Conservation (phyloP, 2,888 invertebrate genomes). For the Bombylius major region DNA sequence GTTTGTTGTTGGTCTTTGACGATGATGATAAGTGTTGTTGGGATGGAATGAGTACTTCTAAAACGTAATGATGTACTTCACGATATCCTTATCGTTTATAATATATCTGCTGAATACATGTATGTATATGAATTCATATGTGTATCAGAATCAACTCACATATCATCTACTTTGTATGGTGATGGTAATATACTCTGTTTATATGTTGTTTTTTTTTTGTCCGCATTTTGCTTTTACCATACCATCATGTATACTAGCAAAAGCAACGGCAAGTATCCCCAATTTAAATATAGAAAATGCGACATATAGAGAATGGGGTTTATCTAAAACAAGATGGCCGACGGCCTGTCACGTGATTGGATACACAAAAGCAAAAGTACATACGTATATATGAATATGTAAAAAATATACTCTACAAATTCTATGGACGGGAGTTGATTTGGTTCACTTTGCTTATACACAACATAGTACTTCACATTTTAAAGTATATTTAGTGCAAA, state of each 20-base stretch:
- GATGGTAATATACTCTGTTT: neutral
- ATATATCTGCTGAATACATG: neutral
- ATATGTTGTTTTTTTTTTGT: neutral
- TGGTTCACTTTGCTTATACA: conserved; percentile 5
- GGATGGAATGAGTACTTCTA: neutral
- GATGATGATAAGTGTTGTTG: neutral
- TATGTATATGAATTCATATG: neutral
- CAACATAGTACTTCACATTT: neutral
- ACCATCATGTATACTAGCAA: too few relatives aligned
- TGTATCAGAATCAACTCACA: neutral
- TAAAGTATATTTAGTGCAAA: neutral
- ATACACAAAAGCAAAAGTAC: conserved; percentile 14
- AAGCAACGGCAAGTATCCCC: too few relatives aligned
- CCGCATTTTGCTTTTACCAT: too few relatives aligned
- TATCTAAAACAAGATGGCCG: conserved; percentile 24
- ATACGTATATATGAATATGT: too few relatives aligned
- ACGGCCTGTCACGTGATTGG: conserved; percentile 25
- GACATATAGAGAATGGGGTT: neutral
- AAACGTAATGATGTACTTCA: neutral
- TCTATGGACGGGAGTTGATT: conserved; percentile 10
- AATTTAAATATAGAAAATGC: too few relatives aligned
- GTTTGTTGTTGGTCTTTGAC: neutral
- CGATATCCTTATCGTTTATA: neutral
- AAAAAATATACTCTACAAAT: conserved; percentile 3
- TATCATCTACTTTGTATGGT: neutral